Percentiles rank a stretch among this genome's conserved stretches.
Conservation (phyloP, 2,888 invertebrate genomes). For the Tenthredo scrophulariae region DNA sequence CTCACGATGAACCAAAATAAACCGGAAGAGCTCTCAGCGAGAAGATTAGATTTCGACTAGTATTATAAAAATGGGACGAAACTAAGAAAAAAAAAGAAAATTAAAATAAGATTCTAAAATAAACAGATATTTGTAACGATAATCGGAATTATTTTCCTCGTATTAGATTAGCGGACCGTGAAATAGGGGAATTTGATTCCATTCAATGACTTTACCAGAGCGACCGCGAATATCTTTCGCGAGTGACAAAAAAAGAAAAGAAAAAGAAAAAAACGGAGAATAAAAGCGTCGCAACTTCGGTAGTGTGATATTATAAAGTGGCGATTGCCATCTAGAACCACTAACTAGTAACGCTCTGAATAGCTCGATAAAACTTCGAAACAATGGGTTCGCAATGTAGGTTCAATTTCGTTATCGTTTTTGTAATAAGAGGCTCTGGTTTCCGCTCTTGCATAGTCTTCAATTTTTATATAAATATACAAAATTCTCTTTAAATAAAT, state of each 20-base stretch:
- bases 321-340: slow-evolving; percentile 42
- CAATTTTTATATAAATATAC: not conserved
- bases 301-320: not conserved
- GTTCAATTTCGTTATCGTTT: slow-evolving; percentile 15
- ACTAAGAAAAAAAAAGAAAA: not conserved
- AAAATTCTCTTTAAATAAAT: not conserved
- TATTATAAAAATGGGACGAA: not conserved
- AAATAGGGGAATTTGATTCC: slow-evolving; percentile 7
- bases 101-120: not conserved
- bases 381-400: slow-evolving; percentile 31
- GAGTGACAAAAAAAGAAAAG: too few relatives aligned
- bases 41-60: not conserved
- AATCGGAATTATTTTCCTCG: not conserved
- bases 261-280: not conserved
- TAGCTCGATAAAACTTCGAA: slow-evolving; percentile 38
- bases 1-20: not conserved
- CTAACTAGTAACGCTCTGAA: slow-evolving; percentile 75
- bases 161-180: slow-evolving; percentile 5
- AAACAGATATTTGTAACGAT: not conserved
- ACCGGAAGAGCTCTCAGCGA: not conserved
- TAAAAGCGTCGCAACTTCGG: slow-evolving; percentile 1
- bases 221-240: not conserved
- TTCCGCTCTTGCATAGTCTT: not conserved
- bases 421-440: not conserved
- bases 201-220: not conserved